These are phyloP conservation scores for Andrena hattorfiana DNA, from an alignment of 2,888 invertebrate species.

Conservation along the genomic window DNA sequence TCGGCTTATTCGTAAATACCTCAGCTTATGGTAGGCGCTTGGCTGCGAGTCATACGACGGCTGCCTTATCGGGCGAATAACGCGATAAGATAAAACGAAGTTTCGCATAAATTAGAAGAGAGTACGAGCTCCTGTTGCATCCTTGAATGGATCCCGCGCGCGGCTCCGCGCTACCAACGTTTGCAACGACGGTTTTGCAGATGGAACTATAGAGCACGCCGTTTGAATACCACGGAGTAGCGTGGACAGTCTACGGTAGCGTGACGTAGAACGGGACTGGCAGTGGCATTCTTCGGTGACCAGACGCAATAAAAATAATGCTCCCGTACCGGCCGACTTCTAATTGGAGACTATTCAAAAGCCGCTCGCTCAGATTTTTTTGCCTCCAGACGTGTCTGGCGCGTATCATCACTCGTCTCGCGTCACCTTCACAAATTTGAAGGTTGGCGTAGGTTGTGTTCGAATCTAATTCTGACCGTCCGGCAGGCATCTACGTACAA, in stretches of 20 bases:
- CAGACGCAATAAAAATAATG: slow-evolving; percentile 49
- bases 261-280: too few species aligned
- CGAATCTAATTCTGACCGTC: slow-evolving; percentile 60
- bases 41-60: neutral
- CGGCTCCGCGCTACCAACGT: too few species aligned
- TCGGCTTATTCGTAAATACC: too few species aligned
- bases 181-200: too few species aligned
- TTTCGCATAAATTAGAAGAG: neutral
- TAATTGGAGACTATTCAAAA: slow-evolving; percentile 45
- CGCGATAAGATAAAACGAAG: slow-evolving; percentile 1
- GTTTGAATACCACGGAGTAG: too few species aligned
- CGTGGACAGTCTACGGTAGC: too few species aligned
- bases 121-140: too few species aligned
- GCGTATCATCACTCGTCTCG: slow-evolving; percentile 45
- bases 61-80: too few species aligned
- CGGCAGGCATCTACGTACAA: slow-evolving; percentile 9
- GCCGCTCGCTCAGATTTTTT: slow-evolving; percentile 22
- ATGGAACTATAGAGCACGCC: too few species aligned
- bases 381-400: slow-evolving; percentile 56
- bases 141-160: neutral
- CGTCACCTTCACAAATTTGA: slow-evolving; percentile 72
- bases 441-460: slow-evolving; percentile 73
- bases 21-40: too few species aligned
- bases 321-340: slow-evolving; percentile 26
- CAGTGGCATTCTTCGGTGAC: slow-evolving; percentile 3